Base-by-base conservation (phyloP, 2,113 vertebrate species). In the Heterotilapia buettikoferi region DNA sequence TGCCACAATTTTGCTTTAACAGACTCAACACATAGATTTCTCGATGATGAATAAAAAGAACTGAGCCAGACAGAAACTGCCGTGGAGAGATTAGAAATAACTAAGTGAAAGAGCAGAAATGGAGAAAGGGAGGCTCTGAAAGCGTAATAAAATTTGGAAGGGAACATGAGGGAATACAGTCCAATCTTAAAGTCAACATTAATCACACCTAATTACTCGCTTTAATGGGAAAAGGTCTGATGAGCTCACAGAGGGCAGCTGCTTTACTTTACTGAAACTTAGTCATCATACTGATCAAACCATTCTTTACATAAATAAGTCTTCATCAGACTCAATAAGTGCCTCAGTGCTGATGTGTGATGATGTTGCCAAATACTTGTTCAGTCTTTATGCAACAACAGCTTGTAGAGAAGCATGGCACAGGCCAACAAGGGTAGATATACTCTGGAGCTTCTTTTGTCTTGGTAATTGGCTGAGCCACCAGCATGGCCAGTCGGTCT, bases 391-490 rank as follows among this genome's bases (percentile, higher is more conserved):
- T 86, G 83, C 26, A 68, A 78, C 57, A 89, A 80, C 76, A 90
- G 87, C 81, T 92, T 84, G 73, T 63, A 31, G 40, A 53, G 52
- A 90, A 89, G 85, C 85, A 57, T 52, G 79, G 50, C 38, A 33
- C 54, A 84, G 63, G 52, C 54, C 12, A 76, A 31, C 38, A 54
- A 4, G 56, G 68, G 66, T 14, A n/a, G 82, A 68, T 68, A 82
- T 45, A 29, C 24, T 52, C 29, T 53, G 78, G 40, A 53, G 82
- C 83, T 82, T 24, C 38, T 82, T 83, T 86, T 71, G 59, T 87
- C 82, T 59, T 40, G n/a, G 66, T 90, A 93, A 94, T 84, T 91
- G 89, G 45, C 84, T 78, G 53, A 57, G 54, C 36, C 50, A 26
- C 19, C 85, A 73, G 84, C 85, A 50, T 18, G 31, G 53, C 12